These are phyloP conservation scores for Odobenus rosmarus DNA, from an alignment of 2,113 vertebrate genomes.

Conservation along the genomic window DNA sequence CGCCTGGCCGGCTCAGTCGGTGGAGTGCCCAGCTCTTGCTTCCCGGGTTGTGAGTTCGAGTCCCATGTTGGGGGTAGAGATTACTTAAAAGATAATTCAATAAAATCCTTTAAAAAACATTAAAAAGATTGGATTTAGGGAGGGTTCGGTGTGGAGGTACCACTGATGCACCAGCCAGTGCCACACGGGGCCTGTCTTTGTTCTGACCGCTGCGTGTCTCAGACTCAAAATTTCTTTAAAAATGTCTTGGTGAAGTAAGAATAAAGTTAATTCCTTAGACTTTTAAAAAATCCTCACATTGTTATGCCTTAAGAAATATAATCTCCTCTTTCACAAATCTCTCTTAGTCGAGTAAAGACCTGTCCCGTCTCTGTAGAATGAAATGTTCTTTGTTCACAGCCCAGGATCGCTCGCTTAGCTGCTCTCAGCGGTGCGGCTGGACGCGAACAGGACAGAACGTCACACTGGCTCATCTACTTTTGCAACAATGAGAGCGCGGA, in stretches of 20 bases:
- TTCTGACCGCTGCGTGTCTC: background rate
- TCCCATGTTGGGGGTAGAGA: background rate
- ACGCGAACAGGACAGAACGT: background rate
- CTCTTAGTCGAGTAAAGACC: constrained; percentile 12
- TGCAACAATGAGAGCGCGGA: background rate
- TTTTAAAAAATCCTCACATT: background rate
- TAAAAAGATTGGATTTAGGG: background rate
- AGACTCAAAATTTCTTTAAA: background rate
- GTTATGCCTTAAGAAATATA: background rate
- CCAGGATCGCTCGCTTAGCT: background rate
- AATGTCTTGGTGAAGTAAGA: constrained; percentile 24
- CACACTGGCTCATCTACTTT: background rate
- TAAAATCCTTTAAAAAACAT: background rate
- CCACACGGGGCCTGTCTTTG: rapidly evolving
- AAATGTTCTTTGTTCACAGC: constrained; percentile 21
- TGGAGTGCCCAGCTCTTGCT: rapidly evolving
- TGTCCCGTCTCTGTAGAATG: background rate
- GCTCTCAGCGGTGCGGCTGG: background rate
- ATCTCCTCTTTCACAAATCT: background rate
- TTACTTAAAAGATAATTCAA: background rate
- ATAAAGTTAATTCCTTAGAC: constrained; percentile 11
- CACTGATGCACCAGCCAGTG: rapidly evolving
- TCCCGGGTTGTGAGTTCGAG: background rate
- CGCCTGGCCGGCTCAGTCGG: background rate
- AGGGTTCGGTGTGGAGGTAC: rapidly evolving